Conservation (phyloP, 1,140 invertebrate genomes). For the Nymphalis io region DNA sequence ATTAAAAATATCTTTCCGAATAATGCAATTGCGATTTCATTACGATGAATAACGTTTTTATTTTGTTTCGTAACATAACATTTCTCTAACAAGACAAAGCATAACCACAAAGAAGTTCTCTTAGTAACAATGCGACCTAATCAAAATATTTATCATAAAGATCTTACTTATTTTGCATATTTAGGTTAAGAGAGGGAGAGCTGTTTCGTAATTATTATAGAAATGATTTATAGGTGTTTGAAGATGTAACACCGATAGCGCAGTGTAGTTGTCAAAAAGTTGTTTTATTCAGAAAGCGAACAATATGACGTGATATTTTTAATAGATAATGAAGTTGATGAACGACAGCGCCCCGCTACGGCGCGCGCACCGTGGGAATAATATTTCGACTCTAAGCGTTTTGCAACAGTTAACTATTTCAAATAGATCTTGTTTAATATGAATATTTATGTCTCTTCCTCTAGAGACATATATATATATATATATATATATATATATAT, state of each 20-base stretch:
- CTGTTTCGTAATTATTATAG: constrained; percentile 67
- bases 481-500: too few species aligned
- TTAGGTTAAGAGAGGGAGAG: constrained; percentile 61
- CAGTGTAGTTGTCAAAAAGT: constrained; percentile 55
- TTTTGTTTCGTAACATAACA: constrained; percentile 3
- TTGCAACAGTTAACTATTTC: constrained; percentile 64
- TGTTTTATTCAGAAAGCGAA: constrained; percentile 76
- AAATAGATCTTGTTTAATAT: constrained; percentile 48
- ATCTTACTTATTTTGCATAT: constrained; percentile 56
- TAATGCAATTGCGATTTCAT: not conserved
- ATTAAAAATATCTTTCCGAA: not conserved
- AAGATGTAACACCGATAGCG: constrained; percentile 59
- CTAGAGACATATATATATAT: too few species aligned
- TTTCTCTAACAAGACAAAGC: constrained; percentile 10
- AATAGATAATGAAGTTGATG: constrained; percentile 79
- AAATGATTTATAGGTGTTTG: constrained; percentile 73
- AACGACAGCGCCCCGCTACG: constrained; percentile 65
- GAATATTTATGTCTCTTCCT: constrained; percentile 31
- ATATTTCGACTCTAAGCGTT: constrained; percentile 51
- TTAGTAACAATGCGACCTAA: constrained; percentile 23
- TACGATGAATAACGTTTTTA: not conserved
- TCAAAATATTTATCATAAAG: constrained; percentile 30
- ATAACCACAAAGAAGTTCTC: constrained; percentile 6
- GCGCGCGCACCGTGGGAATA: constrained; percentile 70
- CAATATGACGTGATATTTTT: constrained; percentile 79